These are phyloP conservation scores for Alsophila aescularia DNA, from an alignment of 2,888 invertebrate species.

Conservation along the genomic window DNA sequence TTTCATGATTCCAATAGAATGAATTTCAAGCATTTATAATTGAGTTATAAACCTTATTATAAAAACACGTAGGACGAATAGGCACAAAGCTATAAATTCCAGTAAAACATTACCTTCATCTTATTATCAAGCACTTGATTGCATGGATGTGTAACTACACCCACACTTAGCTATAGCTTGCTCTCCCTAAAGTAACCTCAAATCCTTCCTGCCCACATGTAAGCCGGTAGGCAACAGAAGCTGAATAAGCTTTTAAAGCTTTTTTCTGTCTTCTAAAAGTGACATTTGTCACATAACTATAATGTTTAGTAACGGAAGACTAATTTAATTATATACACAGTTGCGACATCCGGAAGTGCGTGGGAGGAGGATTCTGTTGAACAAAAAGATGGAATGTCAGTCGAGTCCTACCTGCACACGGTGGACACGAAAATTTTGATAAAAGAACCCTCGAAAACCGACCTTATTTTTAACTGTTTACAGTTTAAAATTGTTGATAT, in stretches of 20 bases:
- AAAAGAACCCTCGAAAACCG: slow-evolving; percentile 9
- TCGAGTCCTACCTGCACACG: slow-evolving; percentile 64
- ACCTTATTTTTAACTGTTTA: background rate
- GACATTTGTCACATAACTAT: slow-evolving; percentile 41
- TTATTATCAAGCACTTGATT: background rate
- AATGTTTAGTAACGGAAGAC: slow-evolving; percentile 50
- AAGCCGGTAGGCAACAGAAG: background rate
- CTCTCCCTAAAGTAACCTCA: background rate
- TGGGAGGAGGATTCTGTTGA: slow-evolving; percentile 62
- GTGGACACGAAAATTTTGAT: slow-evolving; percentile 50
- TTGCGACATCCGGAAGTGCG: slow-evolving; percentile 73
- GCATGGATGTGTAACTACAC: background rate
- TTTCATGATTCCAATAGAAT: too few species aligned
- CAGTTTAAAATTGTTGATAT: background rate
- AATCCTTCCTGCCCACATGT: background rate
- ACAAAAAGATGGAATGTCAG: slow-evolving; percentile 75
- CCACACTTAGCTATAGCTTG: background rate
- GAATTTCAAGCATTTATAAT: too few species aligned
- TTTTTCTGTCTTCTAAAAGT: slow-evolving; percentile 3
- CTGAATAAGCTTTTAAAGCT: background rate
- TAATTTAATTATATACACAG: slow-evolving; percentile 55
- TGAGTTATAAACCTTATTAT: too few species aligned
- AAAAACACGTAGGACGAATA: background rate
- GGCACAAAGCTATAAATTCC: background rate
- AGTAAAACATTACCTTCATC: background rate